Conservation (phyloP, 2,113 vertebrate species). For the Takifugu bimaculatus region DNA sequence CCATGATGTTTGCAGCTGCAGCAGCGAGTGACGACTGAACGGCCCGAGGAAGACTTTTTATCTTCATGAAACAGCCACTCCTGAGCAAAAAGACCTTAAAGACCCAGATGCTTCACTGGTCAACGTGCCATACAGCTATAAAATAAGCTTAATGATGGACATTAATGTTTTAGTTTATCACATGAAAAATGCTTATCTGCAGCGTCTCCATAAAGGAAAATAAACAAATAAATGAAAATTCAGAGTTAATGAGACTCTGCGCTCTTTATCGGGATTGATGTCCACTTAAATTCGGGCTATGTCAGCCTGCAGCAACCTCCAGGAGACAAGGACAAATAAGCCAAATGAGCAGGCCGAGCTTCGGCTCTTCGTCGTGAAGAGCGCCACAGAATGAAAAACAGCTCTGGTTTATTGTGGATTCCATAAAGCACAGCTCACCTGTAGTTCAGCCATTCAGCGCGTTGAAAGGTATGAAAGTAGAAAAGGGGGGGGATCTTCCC, state of each 20-base stretch:
- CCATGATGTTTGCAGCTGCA: conserved; percentile 43
- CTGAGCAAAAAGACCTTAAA: conserved; percentile 18
- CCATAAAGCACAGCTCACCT: conserved; percentile 68
- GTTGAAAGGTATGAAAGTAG: conserved; percentile 40
- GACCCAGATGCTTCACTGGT: conserved; percentile 18
- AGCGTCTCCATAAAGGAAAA: conserved; percentile 27
- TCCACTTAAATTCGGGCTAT: conserved; percentile 67
- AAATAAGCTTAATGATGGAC: conserved; percentile 21
- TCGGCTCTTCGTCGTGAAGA: conserved; percentile 64
- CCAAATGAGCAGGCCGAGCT: conserved; percentile 62
- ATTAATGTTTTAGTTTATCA: conserved; percentile 37
- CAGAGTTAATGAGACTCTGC: conserved; percentile 49
- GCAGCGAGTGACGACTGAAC: conserved; percentile 52
- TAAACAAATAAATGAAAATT: conserved; percentile 32
- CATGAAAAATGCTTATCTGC: conserved; percentile 42
- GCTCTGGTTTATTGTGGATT: conserved; percentile 63
- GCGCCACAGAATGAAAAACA: conserved; percentile 66
- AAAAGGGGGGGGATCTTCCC: conserved; percentile 25
- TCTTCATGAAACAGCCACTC: conserved; percentile 56
- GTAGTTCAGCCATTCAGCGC: conserved; percentile 60
- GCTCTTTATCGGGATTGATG: conserved; percentile 69
- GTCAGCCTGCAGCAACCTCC: conserved; percentile 65
- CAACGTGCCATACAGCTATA: neutral
- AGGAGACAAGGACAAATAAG: conserved; percentile 72
- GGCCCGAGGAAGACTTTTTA: conserved; percentile 61